Percentiles rank a stretch among this genome's conserved stretches.
phyloP scores from a whole-genome alignment of 2,113 vertebrate genomes.

The Columba janthina region DNA sequence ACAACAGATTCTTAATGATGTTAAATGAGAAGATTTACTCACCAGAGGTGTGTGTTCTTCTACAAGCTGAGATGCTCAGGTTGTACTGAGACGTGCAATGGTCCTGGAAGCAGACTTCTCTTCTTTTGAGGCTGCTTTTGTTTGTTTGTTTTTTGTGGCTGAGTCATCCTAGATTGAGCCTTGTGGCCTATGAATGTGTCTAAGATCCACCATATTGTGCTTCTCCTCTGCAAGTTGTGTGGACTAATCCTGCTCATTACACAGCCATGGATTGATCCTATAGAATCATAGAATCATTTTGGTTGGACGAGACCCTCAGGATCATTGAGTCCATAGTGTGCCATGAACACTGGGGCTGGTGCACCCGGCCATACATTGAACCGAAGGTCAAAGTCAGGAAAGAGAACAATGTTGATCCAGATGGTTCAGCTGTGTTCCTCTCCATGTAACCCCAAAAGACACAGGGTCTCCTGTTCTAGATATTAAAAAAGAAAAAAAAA shows the following conservation, averaged over 20 bases:
- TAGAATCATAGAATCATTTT: too few species aligned
- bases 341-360: accelerated
- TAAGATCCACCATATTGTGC: not conserved
- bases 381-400: not conserved
- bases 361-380: not conserved
- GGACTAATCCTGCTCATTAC: not conserved
- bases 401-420: not conserved
- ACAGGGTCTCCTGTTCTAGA: not conserved
- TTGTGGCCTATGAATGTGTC: not conserved
- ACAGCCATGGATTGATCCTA: not conserved
- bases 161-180: not conserved
- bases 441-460: not conserved
- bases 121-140: not conserved
- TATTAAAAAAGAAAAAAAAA: not conserved
- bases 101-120: not conserved
- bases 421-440: not conserved
- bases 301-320: too few species aligned
- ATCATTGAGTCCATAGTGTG: too few species aligned
- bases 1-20: not conserved
- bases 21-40: not conserved
- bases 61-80: not conserved
- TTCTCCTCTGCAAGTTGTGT: not conserved
- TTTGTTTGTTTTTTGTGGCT: not conserved
- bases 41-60: not conserved
- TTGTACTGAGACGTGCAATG: not conserved